Base-by-base conservation (phyloP, 2,888 invertebrate species). In the Dione vanillae region DNA sequence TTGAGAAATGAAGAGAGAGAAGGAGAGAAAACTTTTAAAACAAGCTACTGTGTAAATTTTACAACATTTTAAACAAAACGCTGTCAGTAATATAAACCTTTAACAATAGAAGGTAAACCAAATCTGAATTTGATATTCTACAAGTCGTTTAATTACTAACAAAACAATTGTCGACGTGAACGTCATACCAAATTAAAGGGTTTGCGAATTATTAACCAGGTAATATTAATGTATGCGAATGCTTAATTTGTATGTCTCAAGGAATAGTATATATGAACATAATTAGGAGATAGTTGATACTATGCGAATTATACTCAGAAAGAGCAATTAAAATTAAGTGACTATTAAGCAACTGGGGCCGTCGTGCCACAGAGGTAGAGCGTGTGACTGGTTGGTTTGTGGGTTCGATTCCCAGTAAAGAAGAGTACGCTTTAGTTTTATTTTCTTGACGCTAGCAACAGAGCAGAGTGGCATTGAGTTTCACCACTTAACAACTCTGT, bases 81-180 rank as follows among this genome's bases (percentile, higher is more conserved):
- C 11, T 12, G 3, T 19, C 1, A 20, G 27, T 27, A 49, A 16
- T 1, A 0, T 6, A 49, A 49, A 19, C 11, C 10, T 20, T 16
- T 1, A 3, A 20, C 11, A 49, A 49, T 19, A 49, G 49, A 54
- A 35, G 45, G 27, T 59, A 43, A 54, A 54, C 20, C 43, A 27
- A 54, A 54, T 19, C 65, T 43, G 41, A 43, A 54, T 56, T 69
- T 54, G 54, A 62, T 69, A 72, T 64, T 56, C 62, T 49, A 64
- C 65, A 69, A 67, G 59, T 27, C 56, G 40, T 56, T 56, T 70
- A 75, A 75, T 75, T 72, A 69, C 51, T 56, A 59, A 41, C 54
- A 69, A 72, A 69, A 71, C 65, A 71, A 71, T 74, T 49, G 65
- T 27, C 59, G 54, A 70, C 70, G 70, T 72, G 74, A 40, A 49